Evolutionary conservation across 2,888 invertebrate species (phyloP).

Genomic region (Psylliodes chrysocephalus): DNA sequence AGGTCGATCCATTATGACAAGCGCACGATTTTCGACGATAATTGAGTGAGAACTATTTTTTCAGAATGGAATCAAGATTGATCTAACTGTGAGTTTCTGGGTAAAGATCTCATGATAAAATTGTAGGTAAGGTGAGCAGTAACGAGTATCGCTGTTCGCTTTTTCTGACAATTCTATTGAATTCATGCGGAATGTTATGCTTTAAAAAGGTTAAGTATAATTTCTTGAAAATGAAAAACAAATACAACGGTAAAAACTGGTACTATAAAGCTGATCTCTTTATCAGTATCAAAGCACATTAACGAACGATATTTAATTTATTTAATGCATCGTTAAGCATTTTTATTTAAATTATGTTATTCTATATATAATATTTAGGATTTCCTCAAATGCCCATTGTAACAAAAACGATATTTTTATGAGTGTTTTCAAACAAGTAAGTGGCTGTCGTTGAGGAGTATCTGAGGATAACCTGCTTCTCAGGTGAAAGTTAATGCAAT

Average conservation of each 20-base stretch:
- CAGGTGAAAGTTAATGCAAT: too few species aligned
- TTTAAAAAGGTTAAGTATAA: slow-evolving; percentile 16
- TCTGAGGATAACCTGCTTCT: too few species aligned
- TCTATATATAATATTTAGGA: too few species aligned
- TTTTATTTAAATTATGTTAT: too few species aligned
- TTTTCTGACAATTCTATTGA: slow-evolving; percentile 23
- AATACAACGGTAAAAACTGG: not conserved
- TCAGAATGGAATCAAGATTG: slow-evolving; percentile 28
- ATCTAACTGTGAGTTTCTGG: slow-evolving; percentile 34
- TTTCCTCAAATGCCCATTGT: too few species aligned
- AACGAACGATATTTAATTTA: too few species aligned
- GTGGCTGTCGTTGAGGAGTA: too few species aligned
- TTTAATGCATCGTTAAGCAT: too few species aligned
- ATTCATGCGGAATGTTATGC: slow-evolving; percentile 9
- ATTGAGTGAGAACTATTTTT: slow-evolving; percentile 40
- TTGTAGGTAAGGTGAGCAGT: slow-evolving; percentile 25
- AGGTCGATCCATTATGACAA: slow-evolving; percentile 42
- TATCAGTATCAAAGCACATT: too few species aligned
- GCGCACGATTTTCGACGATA: slow-evolving; percentile 39
- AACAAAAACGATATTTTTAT: too few species aligned
- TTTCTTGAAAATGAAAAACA: not conserved
- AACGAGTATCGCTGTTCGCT: slow-evolving; percentile 19
- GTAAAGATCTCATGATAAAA: slow-evolving; percentile 36
- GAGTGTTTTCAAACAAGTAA: too few species aligned
- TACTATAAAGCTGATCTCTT: too few species aligned